These are phyloP conservation scores for Corythornis leucogaster DNA, from an alignment of 2,797 vertebrate genomes.

Conservation along the genomic window DNA sequence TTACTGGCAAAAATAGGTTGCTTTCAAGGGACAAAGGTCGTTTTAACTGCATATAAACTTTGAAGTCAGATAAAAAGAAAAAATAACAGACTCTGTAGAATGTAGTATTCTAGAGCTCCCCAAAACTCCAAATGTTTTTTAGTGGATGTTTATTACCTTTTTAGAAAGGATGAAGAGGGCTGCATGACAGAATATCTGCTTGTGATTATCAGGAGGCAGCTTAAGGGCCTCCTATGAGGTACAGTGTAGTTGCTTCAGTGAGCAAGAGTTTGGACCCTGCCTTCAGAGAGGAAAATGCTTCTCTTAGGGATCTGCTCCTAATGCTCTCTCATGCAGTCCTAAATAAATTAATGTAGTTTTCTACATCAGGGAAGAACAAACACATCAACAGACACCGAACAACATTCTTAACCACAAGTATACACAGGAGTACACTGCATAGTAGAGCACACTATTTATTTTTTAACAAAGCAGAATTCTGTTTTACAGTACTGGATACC, in stretches of 20 bases:
- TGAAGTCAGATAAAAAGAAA: slow-evolving; percentile 39
- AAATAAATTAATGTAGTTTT: neutral
- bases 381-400: neutral
- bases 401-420: neutral
- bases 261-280: neutral
- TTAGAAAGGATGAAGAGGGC: neutral
- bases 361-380: neutral
- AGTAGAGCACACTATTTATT: neutral
- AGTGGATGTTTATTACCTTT: neutral
- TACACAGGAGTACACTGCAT: neutral
- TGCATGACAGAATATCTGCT: neutral
- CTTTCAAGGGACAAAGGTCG: slow-evolving; percentile 47
- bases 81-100: slow-evolving; percentile 1
- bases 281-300: neutral
- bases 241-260: neutral
- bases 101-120: neutral
- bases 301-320: neutral
- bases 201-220: neutral
- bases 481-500: neutral
- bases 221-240: neutral
- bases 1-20: slow-evolving; percentile 56
- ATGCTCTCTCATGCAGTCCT: neutral
- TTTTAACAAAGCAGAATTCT: neutral
- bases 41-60: slow-evolving; percentile 57
- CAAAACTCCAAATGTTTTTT: neutral